Evolutionary conservation across 2,113 vertebrate genomes (phyloP), one percentile per base, ranked within the genome.

Genomic region (Camelus dromedarius): DNA sequence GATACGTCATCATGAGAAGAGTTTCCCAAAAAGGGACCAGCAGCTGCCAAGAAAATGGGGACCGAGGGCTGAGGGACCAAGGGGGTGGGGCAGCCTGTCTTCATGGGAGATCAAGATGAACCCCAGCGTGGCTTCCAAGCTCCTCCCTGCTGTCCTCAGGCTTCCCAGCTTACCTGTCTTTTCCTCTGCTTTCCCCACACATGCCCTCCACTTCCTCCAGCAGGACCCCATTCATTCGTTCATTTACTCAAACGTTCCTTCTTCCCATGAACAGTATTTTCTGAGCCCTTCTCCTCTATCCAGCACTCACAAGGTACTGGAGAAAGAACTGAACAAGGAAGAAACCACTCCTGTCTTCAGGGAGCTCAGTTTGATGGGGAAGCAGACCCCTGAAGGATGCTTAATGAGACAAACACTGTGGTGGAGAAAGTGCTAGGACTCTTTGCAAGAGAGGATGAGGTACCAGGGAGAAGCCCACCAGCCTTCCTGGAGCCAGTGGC

Each of bases 41-140:
- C 38, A 81, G 64, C 92, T 88, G 38, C 66, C 75, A 7, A 13
- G 22, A 58, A 30, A 70, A 35, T 35, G 54, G 38, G 46, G 38
- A 35, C 10, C 24, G n/a, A 48, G 58, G 16, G 30, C 56, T 19
- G 9, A 20, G 52, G 82, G 82, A n/a, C 62, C 19, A 82, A 28
- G 56, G 20, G 19, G 0, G 5, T 30, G 18, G 1, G 58, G 19
- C 26, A 15, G 35, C 14, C 1, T 3, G 2, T 62, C 42, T 42
- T 93, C 54, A 30, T 18, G 9, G 50, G 56, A 54, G 83, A 69
- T 42, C 11, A 3, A 15, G 16, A 35, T 3, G 77, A 66, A 30
- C 32, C 14, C 18, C 50, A 26, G 18, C 3, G 0, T 24, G 30
- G n/a, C 13, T 24, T 28, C 24, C 0, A 1, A 60, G 90, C 24